These are phyloP conservation scores for Pocillopora verrucosa DNA, from an alignment of 64 coral and sea anemone species.

Conservation along the genomic window DNA sequence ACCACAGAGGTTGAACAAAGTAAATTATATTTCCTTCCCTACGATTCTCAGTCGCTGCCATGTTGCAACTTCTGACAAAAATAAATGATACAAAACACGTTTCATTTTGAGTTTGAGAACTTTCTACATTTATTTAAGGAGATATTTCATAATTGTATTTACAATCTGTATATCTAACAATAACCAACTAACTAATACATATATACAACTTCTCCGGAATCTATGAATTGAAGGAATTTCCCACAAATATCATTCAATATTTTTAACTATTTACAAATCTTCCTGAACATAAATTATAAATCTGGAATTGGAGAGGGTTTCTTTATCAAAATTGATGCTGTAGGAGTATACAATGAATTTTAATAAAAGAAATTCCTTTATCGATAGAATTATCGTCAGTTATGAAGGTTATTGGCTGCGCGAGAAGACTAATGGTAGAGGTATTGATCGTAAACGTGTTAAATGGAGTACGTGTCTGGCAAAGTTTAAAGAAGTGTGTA, in stretches of 20 bases:
- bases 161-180: conserved; percentile 42
- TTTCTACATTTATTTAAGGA: conserved; percentile 39
- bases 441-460: background rate
- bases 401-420: background rate
- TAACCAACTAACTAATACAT: conserved; percentile 21
- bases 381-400: background rate
- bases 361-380: background rate
- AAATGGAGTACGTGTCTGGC: background rate
- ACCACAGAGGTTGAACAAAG: background rate
- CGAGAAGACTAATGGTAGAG: too few species aligned
- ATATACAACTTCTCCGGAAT: background rate
- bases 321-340: background rate
- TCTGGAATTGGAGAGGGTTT: background rate
- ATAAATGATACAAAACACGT: background rate
- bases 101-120: background rate
- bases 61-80: background rate
- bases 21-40: background rate
- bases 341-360: conserved; percentile 1
- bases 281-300: conserved; percentile 27
- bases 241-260: conserved; percentile 7
- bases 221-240: background rate
- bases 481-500: background rate
- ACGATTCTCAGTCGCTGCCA: background rate
- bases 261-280: conserved; percentile 18
- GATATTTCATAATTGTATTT: conserved; percentile 38